Evolutionary conservation across 1,140 invertebrate genomes (phyloP).

Genomic region (Octopus sinensis): DNA sequence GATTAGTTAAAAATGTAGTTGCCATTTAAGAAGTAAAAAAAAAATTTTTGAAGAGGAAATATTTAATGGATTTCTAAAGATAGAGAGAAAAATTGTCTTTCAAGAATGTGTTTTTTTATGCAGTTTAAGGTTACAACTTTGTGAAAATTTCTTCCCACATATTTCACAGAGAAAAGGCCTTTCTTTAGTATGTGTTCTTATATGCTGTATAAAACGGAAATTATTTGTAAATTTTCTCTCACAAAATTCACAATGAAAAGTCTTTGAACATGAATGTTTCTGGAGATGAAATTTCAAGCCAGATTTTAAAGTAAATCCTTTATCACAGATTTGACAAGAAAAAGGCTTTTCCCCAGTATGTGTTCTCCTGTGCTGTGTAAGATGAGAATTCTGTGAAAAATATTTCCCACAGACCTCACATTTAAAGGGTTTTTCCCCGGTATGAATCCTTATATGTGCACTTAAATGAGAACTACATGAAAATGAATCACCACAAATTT

Average conservation of each 20-base stretch:
- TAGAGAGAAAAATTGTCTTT: neutral
- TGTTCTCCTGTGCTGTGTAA: slow-evolving; percentile 41
- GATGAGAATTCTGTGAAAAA: slow-evolving; percentile 25
- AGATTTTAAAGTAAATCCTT: neutral
- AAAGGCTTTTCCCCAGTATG: slow-evolving; percentile 50
- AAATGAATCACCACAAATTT: slow-evolving; percentile 38
- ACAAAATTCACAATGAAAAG: slow-evolving; percentile 13
- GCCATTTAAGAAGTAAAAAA: too few relatives aligned
- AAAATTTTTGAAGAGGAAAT: too few relatives aligned
- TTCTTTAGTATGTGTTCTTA: neutral
- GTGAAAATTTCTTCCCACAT: slow-evolving; percentile 2
- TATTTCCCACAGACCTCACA: slow-evolving; percentile 25
- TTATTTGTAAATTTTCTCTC: neutral
- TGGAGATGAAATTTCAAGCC: neutral
- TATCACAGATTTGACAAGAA: slow-evolving; percentile 52
- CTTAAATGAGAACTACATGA: slow-evolving; percentile 1
- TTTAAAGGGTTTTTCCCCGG: slow-evolving; percentile 20
- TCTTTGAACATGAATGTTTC: neutral
- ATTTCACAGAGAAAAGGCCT: neutral
- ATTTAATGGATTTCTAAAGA: too few relatives aligned
- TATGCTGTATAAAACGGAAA: neutral
- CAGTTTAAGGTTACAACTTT: neutral
- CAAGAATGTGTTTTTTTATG: slow-evolving; percentile 31
- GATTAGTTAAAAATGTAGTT: too few relatives aligned
- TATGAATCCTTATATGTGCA: slow-evolving; percentile 15